A percentile compares a stretch with the other conserved stretches of the same genome.
Conservation (phyloP, 2,113 vertebrate genomes). For the Phylloscopus trochiloides region DNA sequence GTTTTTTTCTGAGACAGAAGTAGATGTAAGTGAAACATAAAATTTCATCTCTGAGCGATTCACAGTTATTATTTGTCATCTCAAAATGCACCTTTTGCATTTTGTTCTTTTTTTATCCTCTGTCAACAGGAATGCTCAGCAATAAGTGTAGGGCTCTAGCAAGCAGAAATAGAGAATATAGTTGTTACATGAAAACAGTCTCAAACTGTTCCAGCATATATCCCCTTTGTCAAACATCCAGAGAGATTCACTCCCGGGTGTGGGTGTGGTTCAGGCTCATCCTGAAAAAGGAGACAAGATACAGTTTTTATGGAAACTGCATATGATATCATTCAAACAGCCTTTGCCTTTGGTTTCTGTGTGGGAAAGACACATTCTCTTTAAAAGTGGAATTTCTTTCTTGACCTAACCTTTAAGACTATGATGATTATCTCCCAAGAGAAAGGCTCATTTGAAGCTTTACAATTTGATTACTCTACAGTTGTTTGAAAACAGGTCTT, state of each 20-base stretch:
- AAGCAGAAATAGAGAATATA: background rate
- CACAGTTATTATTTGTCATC: background rate
- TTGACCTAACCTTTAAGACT: background rate
- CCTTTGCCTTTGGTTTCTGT: background rate
- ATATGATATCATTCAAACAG: background rate
- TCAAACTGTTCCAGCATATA: background rate
- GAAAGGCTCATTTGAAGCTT: background rate
- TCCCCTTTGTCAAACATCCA: background rate
- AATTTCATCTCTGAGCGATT: background rate
- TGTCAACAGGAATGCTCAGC: background rate
- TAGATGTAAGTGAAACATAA: background rate
- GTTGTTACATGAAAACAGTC: background rate
- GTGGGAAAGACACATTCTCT: background rate
- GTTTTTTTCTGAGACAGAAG: background rate
- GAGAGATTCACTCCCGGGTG: background rate
- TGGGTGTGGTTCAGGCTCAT: background rate
- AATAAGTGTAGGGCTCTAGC: background rate
- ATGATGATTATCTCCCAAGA: background rate
- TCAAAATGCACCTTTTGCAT: background rate
- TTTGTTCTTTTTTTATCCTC: background rate
- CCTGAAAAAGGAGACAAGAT: background rate
- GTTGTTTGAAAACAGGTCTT: background rate
- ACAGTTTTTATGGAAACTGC: background rate
- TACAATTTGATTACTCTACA: background rate
- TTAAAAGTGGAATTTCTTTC: background rate